Percentiles rank a stretch among this genome's conserved stretches.
Conservation (phyloP, 2,113 vertebrate genomes). For the Mionectes macconnelli region DNA sequence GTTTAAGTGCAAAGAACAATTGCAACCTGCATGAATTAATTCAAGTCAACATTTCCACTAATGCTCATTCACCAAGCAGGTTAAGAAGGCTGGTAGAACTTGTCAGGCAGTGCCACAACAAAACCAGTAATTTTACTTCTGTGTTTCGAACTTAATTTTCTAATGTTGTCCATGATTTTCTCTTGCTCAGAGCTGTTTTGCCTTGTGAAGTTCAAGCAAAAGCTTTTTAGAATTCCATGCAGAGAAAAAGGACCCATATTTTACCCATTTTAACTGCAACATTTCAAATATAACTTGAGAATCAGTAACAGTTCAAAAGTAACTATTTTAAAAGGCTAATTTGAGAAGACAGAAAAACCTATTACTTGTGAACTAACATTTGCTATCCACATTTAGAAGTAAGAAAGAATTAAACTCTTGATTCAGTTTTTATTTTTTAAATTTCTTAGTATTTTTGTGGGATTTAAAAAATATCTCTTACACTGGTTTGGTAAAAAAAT, state of each 20-base stretch:
- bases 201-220: neutral
- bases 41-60: neutral
- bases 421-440: neutral
- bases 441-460: neutral
- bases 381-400: neutral
- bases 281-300: neutral
- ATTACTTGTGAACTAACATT: neutral
- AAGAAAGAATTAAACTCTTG: neutral
- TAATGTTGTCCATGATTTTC: neutral
- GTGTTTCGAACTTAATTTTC: neutral
- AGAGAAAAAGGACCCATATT: neutral
- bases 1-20: conserved; percentile 61
- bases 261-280: neutral
- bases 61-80: neutral
- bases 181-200: neutral
- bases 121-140: neutral
- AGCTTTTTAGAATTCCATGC: neutral
- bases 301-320: neutral
- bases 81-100: neutral
- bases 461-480: neutral
- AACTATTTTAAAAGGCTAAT: neutral
- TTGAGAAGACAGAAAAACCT: neutral
- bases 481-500: neutral
- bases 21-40: neutral
- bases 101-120: neutral